These are phyloP conservation scores for Poecilia velifera DNA, from an alignment of 2,797 vertebrate species.

Conservation along the genomic window DNA sequence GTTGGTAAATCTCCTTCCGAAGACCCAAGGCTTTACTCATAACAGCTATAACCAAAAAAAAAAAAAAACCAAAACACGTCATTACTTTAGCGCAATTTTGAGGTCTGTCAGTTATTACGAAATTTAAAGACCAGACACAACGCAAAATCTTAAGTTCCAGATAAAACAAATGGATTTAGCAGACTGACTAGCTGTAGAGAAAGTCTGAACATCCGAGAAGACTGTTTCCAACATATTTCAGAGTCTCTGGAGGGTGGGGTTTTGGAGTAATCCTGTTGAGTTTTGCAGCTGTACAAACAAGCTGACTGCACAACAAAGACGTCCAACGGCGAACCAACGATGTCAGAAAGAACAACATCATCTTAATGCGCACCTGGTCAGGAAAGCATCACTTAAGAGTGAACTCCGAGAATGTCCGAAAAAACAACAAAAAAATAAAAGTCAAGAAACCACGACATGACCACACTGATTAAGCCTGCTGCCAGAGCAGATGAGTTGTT, in stretches of 20 bases:
- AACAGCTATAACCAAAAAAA: conserved; percentile 28
- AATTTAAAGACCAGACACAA: conserved; percentile 24
- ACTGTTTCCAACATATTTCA: conserved; percentile 55
- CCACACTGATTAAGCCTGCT: conserved; percentile 63
- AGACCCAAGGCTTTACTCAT: conserved; percentile 31
- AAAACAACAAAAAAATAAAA: conserved; percentile 21
- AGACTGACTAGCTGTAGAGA: conserved; percentile 43
- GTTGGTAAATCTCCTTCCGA: conserved; percentile 46
- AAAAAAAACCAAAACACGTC: conserved; percentile 8
- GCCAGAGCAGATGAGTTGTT: conserved; percentile 40
- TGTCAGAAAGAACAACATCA: conserved; percentile 43
- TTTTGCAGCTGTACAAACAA: conserved; percentile 85
- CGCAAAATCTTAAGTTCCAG: conserved; percentile 34
- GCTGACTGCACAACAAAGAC: conserved; percentile 74
- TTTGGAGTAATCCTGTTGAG: conserved; percentile 67
- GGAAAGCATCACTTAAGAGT: conserved; percentile 18
- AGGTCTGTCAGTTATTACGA: conserved; percentile 31
- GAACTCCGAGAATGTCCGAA: conserved; percentile 30
- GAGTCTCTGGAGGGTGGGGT: conserved; percentile 58
- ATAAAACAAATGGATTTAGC: conserved; percentile 47
- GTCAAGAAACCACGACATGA: conserved; percentile 70
- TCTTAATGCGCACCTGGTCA: conserved; percentile 73
- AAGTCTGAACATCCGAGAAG: conserved; percentile 59
- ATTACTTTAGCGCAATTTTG: conserved; percentile 32
- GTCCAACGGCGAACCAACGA: conserved; percentile 53